Base-by-base conservation (phyloP, 2,888 invertebrate species). In the Arctia plantaginis region DNA sequence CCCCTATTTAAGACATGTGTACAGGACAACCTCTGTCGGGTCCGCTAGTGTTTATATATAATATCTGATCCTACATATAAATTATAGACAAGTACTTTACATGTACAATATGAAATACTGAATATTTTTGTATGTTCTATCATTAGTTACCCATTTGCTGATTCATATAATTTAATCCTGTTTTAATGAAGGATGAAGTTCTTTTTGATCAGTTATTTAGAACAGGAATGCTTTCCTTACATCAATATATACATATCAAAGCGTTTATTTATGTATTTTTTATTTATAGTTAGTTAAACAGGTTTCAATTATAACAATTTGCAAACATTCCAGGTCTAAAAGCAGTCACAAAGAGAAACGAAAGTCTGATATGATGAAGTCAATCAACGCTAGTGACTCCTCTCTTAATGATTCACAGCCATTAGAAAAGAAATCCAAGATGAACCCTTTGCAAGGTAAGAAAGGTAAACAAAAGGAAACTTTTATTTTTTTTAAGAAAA, bases 341-440 rank as follows among this genome's bases (percentile, higher is more conserved):
- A 95, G 96, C 84, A 97, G 97, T 89, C 97, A 97, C 91, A 95
- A 91, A 85, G 95, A 95, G 59, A 98, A 98, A 90, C 89, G 92
- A 73, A 91, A 91, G 77, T 90, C 92, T 0, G 92, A 92, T 73
- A 97, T 93, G 92, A 93, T 93, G 92, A 94, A 93, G 78, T 94
- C 93, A 0, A 93, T 93, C 81, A 94, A 93, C 80, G 84, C 92
- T 1, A 89, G 86, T 55, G 95, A 95, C 72, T 89, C 88, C 0
- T 91, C 93, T 0, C 80, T 92, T 3, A 92, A 91, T 77, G 95
- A 95, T 79, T 93, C 92, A 8, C 94, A 92, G 80, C 95, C 95
- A 0, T 80, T 90, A 71, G 96, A 94, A 85, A 96, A 95, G 89
- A 95, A 95, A 82, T 91, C 93, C 1, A 96, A 94, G 87, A 88